Conservation (phyloP, 2,888 invertebrate species). For the Litoditis marina region DNA sequence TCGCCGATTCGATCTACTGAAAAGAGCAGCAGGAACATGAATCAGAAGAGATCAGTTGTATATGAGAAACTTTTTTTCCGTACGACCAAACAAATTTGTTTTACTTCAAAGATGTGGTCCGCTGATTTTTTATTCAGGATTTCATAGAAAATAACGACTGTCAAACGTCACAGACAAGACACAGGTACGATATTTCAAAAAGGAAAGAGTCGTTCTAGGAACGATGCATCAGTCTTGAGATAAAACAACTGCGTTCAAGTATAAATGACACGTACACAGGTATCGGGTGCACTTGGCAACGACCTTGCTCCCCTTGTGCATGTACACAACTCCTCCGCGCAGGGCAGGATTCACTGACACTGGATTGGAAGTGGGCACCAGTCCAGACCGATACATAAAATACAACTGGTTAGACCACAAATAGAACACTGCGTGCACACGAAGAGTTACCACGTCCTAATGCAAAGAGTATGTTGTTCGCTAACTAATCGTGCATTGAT, state of each 20-base stretch:
- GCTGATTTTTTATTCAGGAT: no score
- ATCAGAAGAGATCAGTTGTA: neutral
- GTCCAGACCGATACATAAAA: slow-evolving; percentile 26
- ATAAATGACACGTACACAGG: slow-evolving; percentile 68
- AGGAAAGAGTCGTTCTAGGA: neutral
- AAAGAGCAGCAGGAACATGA: slow-evolving; percentile 12
- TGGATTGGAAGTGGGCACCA: slow-evolving; percentile 61
- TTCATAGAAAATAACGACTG: no score
- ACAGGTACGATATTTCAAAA: slow-evolving; percentile 1
- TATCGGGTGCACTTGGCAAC: slow-evolving; percentile 73
- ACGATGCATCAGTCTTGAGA: neutral
- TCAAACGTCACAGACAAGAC: neutral
- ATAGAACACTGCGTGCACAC: no score
- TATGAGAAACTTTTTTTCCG: no score
- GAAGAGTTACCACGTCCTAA: no score
- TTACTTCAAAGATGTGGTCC: no score
- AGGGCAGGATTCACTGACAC: slow-evolving; percentile 68
- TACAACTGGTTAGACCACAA: no score
- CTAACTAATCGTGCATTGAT: no score
- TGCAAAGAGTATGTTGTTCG: no score
- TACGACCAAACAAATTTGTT: no score
- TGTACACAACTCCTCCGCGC: slow-evolving; percentile 69
- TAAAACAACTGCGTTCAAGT: neutral
- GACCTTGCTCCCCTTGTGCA: slow-evolving; percentile 71
- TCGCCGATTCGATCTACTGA: slow-evolving; percentile 69